Evolutionary conservation across 2,797 vertebrate genomes (phyloP), one percentile per base, ranked within the genome.

Genomic region (Hapalemur alaotrensis): DNA sequence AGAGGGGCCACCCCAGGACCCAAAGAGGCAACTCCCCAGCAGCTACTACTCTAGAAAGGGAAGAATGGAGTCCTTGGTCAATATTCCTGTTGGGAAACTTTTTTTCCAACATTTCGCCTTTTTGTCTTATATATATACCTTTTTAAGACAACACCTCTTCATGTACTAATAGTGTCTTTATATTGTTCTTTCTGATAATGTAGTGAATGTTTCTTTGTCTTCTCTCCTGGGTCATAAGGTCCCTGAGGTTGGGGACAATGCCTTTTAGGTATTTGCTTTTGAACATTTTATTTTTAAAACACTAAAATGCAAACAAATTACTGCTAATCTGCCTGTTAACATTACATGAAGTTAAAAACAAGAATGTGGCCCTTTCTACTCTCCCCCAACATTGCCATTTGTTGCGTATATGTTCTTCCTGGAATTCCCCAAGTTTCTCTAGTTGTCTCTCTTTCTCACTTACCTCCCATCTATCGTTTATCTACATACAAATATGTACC

Each of bases 281-380:
- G 30, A 73, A 81, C 25, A 90, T 41, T 80, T 97, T 50, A 69
- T 38, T 87, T 95, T 86, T 73, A 41, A 93, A 95, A 92, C 63
- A 69, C 17, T 57, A 82, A 91, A 81, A 94, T 23, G 73, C 38
- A 81, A 25, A 75, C 48, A 88, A 65, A 72, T 13, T 14, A 85
- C 43, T 59, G 18, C 7, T 84, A 70, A 73, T 69, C 5, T 88
- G 38, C 90, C 30, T 84, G 48, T 80, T 52, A 84, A 92, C 86
- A 63, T 30, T 38, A 38, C 17, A 17, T 70, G 57, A 92, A 81
- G 69, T 43, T 41, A 52, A 67, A 90, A 91, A 6, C 2, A 96
- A 87, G n/a, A 83, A 81, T 2, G 23, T 81, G 50, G 1, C 18
- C 32, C 32, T 91, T 84, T 70, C 15, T 13, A 30, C 4, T 3